These are phyloP conservation scores for Dasyornis broadbenti DNA, from an alignment of 2,113 vertebrate genomes.

Conservation along the genomic window DNA sequence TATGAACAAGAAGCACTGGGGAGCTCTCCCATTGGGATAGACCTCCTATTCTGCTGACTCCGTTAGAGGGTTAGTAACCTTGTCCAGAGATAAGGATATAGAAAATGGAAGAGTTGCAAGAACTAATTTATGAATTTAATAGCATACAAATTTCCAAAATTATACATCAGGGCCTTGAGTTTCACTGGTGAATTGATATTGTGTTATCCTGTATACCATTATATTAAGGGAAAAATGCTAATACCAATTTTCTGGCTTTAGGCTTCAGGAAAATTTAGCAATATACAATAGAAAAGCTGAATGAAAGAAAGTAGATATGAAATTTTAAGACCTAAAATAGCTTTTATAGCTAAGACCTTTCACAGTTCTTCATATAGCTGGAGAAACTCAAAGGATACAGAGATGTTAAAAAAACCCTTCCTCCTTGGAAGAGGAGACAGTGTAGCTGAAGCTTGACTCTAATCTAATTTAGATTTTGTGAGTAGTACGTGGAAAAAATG, in stretches of 20 bases:
- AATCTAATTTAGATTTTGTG: conserved; percentile 3
- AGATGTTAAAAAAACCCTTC: not conserved
- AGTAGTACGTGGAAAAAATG: not conserved
- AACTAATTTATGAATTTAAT: not conserved
- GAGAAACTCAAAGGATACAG: not conserved
- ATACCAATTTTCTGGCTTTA: not conserved
- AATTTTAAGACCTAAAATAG: not conserved
- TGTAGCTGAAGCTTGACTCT: not conserved
- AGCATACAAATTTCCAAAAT: not conserved
- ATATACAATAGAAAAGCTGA: not conserved
- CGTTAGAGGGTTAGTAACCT: not conserved
- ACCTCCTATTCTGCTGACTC: not conserved
- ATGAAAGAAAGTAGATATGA: not conserved
- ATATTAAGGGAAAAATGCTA: not conserved
- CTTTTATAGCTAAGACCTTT: not conserved
- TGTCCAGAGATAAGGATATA: not conserved
- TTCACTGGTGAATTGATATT: not conserved
- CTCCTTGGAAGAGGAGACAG: not conserved
- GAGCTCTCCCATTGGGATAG: not conserved
- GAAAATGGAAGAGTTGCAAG: not conserved
- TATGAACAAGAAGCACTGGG: not conserved
- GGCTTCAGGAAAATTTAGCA: not conserved
- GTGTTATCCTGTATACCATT: not conserved
- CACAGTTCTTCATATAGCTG: not conserved
- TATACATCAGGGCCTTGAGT: not conserved